These are phyloP conservation scores for Orestias chungarensis DNA, from an alignment of 2,797 vertebrate species.

Conservation along the genomic window DNA sequence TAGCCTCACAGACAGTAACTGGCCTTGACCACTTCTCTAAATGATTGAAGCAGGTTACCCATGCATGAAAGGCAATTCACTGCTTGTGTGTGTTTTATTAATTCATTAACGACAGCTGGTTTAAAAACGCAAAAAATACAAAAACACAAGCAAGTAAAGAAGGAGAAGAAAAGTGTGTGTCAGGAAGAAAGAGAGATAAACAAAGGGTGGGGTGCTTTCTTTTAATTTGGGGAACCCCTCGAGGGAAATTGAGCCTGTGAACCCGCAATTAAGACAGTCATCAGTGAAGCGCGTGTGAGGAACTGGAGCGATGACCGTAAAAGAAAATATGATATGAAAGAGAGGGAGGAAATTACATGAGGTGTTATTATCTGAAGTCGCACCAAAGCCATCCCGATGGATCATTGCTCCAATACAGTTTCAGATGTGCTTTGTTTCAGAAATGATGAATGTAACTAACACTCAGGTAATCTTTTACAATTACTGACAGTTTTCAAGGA, in stretches of 20 bases:
- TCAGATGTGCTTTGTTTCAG: constrained; percentile 34
- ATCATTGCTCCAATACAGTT: constrained; percentile 42
- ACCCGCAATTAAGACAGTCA: constrained; percentile 82
- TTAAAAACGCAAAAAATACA: constrained; percentile 68
- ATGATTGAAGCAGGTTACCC: constrained; percentile 53
- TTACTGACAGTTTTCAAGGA: constrained; percentile 59
- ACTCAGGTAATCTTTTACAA: constrained; percentile 76
- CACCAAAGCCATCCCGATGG: constrained; percentile 34
- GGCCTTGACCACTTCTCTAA: constrained; percentile 70
- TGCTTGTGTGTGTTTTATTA: constrained; percentile 81
- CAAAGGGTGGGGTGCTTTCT: constrained; percentile 78
- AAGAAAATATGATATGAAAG: constrained; percentile 60
- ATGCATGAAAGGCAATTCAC: constrained; percentile 82
- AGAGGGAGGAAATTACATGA: constrained; percentile 72
- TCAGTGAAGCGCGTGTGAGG: constrained; percentile 70
- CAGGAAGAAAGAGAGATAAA: constrained; percentile 54
- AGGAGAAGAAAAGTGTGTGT: constrained; percentile 14
- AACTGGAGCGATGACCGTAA: constrained; percentile 59
- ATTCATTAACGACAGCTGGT: constrained; percentile 81
- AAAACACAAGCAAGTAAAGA: constrained; percentile 70
- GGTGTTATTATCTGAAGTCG: constrained; percentile 65
- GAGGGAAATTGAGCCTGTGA: constrained; percentile 77
- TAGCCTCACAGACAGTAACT: constrained; percentile 54
- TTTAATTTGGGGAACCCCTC: constrained; percentile 83
- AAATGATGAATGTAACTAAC: constrained; percentile 77